Base-by-base conservation (phyloP, 1,140 invertebrate species). In the Apolygus lucorum region DNA sequence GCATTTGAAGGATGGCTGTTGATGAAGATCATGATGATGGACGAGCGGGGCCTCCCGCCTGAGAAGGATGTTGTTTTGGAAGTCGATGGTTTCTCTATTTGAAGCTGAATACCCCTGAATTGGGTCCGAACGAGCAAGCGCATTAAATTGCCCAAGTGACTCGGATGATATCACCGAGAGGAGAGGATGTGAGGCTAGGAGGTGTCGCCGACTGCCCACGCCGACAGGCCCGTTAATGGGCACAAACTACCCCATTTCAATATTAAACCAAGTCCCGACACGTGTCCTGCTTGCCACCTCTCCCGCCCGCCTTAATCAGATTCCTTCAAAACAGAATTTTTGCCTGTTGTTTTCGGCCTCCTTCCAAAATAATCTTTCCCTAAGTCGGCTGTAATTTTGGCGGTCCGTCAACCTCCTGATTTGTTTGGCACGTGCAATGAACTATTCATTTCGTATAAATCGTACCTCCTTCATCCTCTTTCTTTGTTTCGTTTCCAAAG, bases 11-110 rank as follows among this genome's bases (percentile, higher is more conserved):
- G 34, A 4, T 42, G 34, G 17, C 34, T 42, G 34, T 42, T 42
- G 34, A 42, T 8, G 34, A 49, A 49, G 8, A 49, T 11, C 4
- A 59, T 59, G 54, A 59, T 59, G 54, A 59, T 17, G 4, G 54
- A 59, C 22, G 54, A 59, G 54, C 54, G 54, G 54, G 8, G 54
- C 22, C 54, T 8, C 13, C 13, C 8, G 54, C 8, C 22, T 59
- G 54, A 59, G 54, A 22, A 59, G 54, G 54, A 59, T 59, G 54
- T 59, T 59, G 54, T 59, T 59, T 59, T 59, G 11, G 54, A 59
- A 59, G 54, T 59, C 54, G 54, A 59, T 59, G 54, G 54, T 59
- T 59, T 59, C 54, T 59, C 54, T 24, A 59, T 59, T 59, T 59
- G 22, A 13, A 13, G 54, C 4, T 14, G 11, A 21, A 59, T 14